Percentiles rank a stretch among this genome's conserved stretches.
These are phyloP conservation scores for Tricholaema leucomelas DNA, from an alignment of 2,113 vertebrate species.

Conservation along the genomic window DNA sequence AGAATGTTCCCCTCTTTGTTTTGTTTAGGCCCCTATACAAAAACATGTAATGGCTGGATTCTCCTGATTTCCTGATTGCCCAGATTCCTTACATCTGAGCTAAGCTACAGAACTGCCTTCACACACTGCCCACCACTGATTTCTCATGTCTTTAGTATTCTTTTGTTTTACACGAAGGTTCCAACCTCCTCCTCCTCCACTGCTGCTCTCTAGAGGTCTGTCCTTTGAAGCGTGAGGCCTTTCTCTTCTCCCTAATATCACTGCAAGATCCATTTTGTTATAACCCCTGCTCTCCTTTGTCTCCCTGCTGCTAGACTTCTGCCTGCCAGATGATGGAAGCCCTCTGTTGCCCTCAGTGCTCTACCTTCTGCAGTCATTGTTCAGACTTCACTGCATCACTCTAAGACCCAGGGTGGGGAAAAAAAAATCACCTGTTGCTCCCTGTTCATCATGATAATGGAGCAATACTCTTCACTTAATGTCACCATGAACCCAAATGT, in stretches of 20 bases:
- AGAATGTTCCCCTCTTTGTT: not conserved
- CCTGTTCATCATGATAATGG: not conserved
- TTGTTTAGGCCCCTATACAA: not conserved
- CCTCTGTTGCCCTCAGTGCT: not conserved
- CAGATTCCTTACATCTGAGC: not conserved
- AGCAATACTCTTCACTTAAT: not conserved
- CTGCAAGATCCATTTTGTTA: constrained; percentile 13
- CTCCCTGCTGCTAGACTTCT: constrained; percentile 16
- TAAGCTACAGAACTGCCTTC: constrained; percentile 4
- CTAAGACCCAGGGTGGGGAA: not conserved
- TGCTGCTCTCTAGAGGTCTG: not conserved
- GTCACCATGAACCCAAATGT: too few relatives aligned
- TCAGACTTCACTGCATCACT: not conserved
- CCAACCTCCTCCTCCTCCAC: not conserved
- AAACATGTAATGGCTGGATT: not conserved
- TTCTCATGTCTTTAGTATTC: not conserved
- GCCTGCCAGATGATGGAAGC: not conserved
- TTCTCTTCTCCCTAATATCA: not conserved
- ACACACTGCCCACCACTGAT: not conserved
- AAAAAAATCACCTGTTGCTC: not conserved
- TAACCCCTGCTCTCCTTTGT: not conserved
- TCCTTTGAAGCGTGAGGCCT: not conserved
- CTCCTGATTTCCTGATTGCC: not conserved
- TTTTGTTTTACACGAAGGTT: not conserved
- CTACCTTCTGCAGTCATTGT: not conserved